Base-by-base conservation (phyloP, 37 sponge, comb jelly and placozoan genomes). In the Bolinopsis microptera region DNA sequence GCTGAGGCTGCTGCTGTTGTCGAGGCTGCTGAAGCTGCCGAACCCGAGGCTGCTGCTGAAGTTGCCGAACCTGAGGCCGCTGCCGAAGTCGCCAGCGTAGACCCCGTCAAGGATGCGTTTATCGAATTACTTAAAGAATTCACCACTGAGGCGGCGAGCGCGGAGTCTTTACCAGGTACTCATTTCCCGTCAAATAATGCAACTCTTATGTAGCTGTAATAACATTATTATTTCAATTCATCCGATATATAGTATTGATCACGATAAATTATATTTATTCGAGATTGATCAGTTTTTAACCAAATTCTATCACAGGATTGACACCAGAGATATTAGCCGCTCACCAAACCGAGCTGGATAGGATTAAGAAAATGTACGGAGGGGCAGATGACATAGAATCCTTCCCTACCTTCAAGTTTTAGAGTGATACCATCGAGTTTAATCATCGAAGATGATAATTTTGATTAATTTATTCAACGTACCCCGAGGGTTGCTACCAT, bases 381-480 rank as follows among this genome's bases (percentile, higher is more conserved):
- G 40, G 13, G 1, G 90, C 61, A 25, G 90, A 86, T 24, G 90
- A 86, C 35, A 86, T 86, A 25, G 90, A 40, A 9, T 38, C 90
- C 61, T 86, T 86, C 48, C 90, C 90, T 3, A 41, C 90, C n/a
- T 86, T 86, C 36, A 86, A 86, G 31, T 86, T 86, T 86, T 86
- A 26, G n/a, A n/a, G n/a, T n/a, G n/a, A n/a, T n/a, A n/a, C n/a
- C n/a, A n/a, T n/a, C n/a, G n/a, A n/a, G n/a, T n/a, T n/a, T n/a
- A n/a, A n/a, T n/a, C n/a, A n/a, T n/a, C n/a, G n/a, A n/a, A n/a
- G n/a, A n/a, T n/a, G n/a, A n/a, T n/a, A n/a, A n/a, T n/a, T n/a
- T n/a, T n/a, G n/a, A n/a, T n/a, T n/a, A n/a, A n/a, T n/a, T n/a
- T n/a, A n/a, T n/a, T n/a, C n/a, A n/a, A n/a, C n/a, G n/a, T n/a